These are phyloP conservation scores for Cossypha heuglini DNA, from an alignment of 2,797 vertebrate species.

Conservation along the genomic window DNA sequence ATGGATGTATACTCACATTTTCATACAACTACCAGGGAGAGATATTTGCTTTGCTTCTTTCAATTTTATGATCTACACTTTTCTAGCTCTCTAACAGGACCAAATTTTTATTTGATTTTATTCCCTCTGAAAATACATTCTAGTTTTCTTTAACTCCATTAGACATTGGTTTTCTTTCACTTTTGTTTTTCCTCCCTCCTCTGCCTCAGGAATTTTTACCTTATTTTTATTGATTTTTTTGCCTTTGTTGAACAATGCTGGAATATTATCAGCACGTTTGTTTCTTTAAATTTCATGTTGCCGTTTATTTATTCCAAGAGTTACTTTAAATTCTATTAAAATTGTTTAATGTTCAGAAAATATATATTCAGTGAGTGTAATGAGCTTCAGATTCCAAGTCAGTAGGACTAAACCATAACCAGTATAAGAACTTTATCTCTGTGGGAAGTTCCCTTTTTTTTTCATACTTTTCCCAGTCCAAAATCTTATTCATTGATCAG, in stretches of 20 bases:
- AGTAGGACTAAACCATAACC: background rate
- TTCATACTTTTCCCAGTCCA: background rate
- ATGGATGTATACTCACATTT: background rate
- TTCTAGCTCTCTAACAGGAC: background rate
- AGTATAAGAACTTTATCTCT: background rate
- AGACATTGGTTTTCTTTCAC: background rate
- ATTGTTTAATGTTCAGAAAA: background rate
- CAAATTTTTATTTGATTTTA: background rate
- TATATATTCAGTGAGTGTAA: background rate
- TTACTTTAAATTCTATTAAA: background rate
- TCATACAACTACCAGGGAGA: background rate
- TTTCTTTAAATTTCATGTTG: background rate
- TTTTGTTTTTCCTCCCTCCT: background rate
- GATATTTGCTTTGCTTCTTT: background rate
- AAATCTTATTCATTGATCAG: background rate
- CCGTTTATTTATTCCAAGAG: background rate
- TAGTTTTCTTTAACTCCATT: background rate
- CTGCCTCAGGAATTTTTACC: background rate
- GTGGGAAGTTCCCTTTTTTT: background rate
- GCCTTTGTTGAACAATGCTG: background rate
- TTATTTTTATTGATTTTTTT: background rate
- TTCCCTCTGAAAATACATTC: background rate
- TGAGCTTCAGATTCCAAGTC: background rate
- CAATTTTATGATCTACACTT: background rate
- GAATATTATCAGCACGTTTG: background rate